A percentile compares a stretch with the other conserved stretches of the same genome.
Conservation (phyloP, 2,113 vertebrate genomes). For the Corydoras maculifer region DNA sequence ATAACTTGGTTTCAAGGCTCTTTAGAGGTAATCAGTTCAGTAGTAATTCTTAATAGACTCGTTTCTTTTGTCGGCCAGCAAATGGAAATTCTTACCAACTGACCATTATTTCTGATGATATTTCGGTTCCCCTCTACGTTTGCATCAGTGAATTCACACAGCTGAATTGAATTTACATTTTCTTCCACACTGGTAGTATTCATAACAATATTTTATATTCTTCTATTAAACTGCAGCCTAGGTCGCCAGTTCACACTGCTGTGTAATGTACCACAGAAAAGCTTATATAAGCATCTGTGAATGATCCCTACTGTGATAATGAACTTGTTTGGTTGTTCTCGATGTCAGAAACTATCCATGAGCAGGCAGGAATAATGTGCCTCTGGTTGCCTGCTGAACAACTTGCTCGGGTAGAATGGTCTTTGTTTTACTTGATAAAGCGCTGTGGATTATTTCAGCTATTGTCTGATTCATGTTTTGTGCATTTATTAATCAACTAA, state of each 20-base stretch:
- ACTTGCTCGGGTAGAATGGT: slow-evolving; percentile 10
- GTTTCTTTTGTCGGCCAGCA: not conserved
- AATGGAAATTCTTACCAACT: not conserved
- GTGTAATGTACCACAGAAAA: slow-evolving; percentile 22
- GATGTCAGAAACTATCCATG: slow-evolving; percentile 1
- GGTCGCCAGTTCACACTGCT: slow-evolving; percentile 9
- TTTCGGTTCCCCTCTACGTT: slow-evolving; percentile 12
- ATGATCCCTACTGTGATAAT: slow-evolving; percentile 22
- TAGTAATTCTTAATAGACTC: not conserved
- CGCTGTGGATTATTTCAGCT: not conserved
- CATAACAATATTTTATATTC: slow-evolving; percentile 16
- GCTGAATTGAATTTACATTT: slow-evolving; percentile 20
- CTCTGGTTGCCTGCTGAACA: not conserved
- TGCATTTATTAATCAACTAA: not conserved
- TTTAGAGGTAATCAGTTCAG: no score
- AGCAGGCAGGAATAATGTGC: not conserved
- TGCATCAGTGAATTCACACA: not conserved
- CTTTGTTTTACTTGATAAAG: slow-evolving; percentile 36
- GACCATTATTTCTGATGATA: slow-evolving; percentile 1
- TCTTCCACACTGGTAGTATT: not conserved
- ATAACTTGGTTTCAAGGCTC: not conserved
- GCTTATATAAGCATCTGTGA: slow-evolving; percentile 8
- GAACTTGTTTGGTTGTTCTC: slow-evolving; percentile 17
- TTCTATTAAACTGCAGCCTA: slow-evolving; percentile 18
- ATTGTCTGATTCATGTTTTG: slow-evolving; percentile 12